Conservation (phyloP, 2,888 invertebrate species). For the Parnassius orleans region DNA sequence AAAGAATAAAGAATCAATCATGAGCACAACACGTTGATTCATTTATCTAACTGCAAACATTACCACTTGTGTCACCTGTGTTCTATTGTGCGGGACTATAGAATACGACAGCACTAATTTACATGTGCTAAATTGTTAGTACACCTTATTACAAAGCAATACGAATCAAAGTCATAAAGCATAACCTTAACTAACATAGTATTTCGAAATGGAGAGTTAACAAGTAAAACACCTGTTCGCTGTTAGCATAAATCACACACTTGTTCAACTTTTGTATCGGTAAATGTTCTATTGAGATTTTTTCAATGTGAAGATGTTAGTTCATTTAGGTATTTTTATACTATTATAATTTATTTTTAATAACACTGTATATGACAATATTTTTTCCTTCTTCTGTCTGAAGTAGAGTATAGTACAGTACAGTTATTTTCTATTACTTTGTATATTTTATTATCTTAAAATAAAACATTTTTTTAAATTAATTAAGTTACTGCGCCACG, state of each 20-base stretch:
- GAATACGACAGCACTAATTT: constrained; percentile 22
- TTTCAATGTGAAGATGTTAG: neutral
- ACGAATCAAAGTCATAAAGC: constrained; percentile 13
- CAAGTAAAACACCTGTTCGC: constrained; percentile 43
- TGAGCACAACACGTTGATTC: constrained; percentile 4
- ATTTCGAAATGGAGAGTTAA: constrained; percentile 33
- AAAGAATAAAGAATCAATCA: neutral
- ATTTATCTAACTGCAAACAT: constrained; percentile 24
- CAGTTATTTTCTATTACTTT: too few species aligned
- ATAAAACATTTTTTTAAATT: too few species aligned
- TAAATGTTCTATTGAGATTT: constrained; percentile 12
- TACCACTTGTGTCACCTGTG: constrained; percentile 22
- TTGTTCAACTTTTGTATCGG: constrained; percentile 28
- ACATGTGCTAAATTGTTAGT: constrained; percentile 14
- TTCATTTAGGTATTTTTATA: neutral
- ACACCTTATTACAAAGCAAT: constrained; percentile 18
- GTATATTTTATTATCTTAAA: too few species aligned
- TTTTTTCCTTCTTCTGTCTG: too few species aligned
- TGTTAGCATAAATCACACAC: constrained; percentile 31
- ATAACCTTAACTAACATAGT: constrained; percentile 10
- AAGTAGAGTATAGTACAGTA: too few species aligned
- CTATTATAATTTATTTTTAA: neutral
- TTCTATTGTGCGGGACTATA: constrained; percentile 16
- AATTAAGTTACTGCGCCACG: too few species aligned
- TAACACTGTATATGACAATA: too few species aligned